Evolutionary conservation across 2,113 vertebrate genomes (phyloP).

Genomic region (Seriola dumerili): DNA sequence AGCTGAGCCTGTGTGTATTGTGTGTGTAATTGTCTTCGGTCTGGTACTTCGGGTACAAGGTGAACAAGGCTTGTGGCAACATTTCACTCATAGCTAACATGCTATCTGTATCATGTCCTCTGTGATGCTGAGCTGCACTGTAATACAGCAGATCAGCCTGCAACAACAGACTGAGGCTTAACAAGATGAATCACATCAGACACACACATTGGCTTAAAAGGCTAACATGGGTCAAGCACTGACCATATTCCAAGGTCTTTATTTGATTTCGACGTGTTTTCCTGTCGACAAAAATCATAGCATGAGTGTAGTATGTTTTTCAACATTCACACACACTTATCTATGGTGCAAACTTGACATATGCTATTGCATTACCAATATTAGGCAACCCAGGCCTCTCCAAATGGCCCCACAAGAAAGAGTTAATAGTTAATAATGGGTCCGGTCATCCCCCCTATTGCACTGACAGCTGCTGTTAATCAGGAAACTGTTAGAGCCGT

Average conservation of each 20-base stretch:
- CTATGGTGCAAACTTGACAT: not conserved
- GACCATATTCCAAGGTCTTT: not conserved
- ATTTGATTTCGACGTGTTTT: not conserved
- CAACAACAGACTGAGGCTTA: slow-evolving; percentile 36
- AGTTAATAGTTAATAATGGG: slow-evolving; percentile 50
- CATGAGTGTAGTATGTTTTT: not conserved
- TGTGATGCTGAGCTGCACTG: slow-evolving; percentile 40
- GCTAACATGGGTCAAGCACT: not conserved
- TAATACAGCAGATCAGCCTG: slow-evolving; percentile 29
- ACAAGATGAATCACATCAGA: slow-evolving; percentile 11
- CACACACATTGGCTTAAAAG: slow-evolving; percentile 7
- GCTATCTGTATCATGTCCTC: slow-evolving; percentile 72
- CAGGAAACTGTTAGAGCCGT: slow-evolving; percentile 57
- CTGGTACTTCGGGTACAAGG: slow-evolving; percentile 12
- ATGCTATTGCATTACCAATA: not conserved
- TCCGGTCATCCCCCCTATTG: slow-evolving; percentile 24
- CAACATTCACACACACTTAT: too few relatives aligned
- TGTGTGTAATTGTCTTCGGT: slow-evolving; percentile 15
- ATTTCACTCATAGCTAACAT: slow-evolving; percentile 79
- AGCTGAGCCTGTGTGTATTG: slow-evolving; percentile 29
- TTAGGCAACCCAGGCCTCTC: not conserved
- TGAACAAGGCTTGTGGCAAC: slow-evolving; percentile 68
- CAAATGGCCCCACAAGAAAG: slow-evolving; percentile 21
- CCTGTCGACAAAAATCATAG: not conserved
- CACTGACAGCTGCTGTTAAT: slow-evolving; percentile 76